These are phyloP conservation scores for Trematocara macrostoma DNA, from an alignment of 2,113 vertebrate genomes.

Conservation along the genomic window DNA sequence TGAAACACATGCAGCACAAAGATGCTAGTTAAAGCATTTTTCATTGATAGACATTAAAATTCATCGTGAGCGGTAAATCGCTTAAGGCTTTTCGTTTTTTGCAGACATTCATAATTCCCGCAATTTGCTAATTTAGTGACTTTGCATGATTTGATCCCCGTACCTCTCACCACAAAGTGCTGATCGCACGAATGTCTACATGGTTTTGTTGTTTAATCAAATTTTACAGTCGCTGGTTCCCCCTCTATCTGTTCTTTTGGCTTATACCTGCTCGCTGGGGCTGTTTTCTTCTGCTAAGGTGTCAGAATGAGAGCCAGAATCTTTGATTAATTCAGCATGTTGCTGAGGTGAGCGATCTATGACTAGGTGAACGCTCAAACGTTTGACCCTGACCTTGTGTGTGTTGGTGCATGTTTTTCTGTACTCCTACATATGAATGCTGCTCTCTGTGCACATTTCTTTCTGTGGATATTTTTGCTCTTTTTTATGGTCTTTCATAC, in stretches of 20 bases:
- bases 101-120: constrained; percentile 1
- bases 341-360: not conserved
- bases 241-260: not conserved
- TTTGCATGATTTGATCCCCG: constrained; percentile 19
- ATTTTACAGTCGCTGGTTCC: constrained; percentile 1
- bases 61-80: constrained; percentile 11
- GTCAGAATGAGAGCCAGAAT: not conserved
- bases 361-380: not conserved
- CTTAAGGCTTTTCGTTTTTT: constrained; percentile 25
- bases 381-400: not conserved
- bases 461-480: not conserved
- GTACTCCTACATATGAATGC: not conserved
- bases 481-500: not conserved
- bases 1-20: not conserved
- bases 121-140: constrained; percentile 28
- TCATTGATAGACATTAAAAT: constrained; percentile 1
- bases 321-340: constrained; percentile 1
- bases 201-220: constrained; percentile 30
- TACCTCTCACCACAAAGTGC: not conserved
- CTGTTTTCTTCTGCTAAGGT: not conserved
- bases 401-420: not conserved
- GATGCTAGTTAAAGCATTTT: constrained; percentile 10
- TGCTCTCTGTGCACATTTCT: not conserved
- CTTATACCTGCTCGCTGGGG: not conserved
- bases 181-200: not conserved